Percentiles rank a stretch among this genome's conserved stretches.
These are phyloP conservation scores for Parasteatoda lunata DNA, from an alignment of 2,888 invertebrate species.

Conservation along the genomic window DNA sequence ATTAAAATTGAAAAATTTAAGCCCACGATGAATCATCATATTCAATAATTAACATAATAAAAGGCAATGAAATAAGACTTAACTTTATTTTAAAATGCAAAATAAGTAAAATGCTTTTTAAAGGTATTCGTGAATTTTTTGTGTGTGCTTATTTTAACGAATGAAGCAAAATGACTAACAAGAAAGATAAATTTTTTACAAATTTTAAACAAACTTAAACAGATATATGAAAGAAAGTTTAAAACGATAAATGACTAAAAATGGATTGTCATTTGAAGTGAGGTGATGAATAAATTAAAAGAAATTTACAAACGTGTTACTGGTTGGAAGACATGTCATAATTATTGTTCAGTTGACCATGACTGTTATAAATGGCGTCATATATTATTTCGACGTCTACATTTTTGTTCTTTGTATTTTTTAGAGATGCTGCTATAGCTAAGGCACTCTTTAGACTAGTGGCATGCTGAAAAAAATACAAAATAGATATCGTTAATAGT, in stretches of 20 bases:
- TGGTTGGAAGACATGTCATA: background rate
- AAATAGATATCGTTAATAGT: background rate
- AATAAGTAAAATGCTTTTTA: no score
- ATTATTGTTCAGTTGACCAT: conserved; percentile 38
- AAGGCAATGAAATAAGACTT: no score
- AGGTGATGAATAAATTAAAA: background rate
- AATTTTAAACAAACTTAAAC: no score
- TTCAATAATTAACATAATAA: no score
- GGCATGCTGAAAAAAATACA: conserved; percentile 41
- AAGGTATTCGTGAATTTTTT: no score
- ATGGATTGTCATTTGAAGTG: conserved; percentile 1
- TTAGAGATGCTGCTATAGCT: conserved; percentile 46
- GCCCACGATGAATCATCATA: no score
- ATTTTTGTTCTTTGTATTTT: conserved; percentile 34
- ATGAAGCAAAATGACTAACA: no score
- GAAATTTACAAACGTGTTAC: background rate
- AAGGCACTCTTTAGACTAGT: conserved; percentile 58
- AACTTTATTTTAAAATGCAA: no score
- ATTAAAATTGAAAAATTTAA: no score
- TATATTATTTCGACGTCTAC: conserved; percentile 40
- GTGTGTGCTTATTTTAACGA: no score
- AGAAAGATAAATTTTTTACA: no score
- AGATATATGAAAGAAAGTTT: no score
- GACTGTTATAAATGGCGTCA: conserved; percentile 47
- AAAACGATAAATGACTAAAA: background rate